Conservation (phyloP, 64 coral and sea anemone genomes). For the Actinia equina region DNA sequence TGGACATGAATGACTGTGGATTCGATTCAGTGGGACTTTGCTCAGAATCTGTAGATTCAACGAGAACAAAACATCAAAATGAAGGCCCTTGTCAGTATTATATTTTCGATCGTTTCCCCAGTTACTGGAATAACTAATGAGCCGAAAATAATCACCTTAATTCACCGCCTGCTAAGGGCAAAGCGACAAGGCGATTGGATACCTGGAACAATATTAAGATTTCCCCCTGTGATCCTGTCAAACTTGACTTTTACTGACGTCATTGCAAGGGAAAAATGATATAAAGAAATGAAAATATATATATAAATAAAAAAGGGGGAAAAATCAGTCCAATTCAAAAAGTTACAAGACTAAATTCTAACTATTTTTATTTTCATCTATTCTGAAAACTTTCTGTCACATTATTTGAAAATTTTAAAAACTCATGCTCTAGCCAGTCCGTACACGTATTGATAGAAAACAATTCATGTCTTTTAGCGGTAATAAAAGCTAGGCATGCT, state of each 20-base stretch:
- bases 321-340: background rate
- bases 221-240: constrained; percentile 14
- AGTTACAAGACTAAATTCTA: too few relatives aligned
- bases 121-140: constrained; percentile 70
- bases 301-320: background rate
- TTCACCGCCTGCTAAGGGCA: constrained; percentile 36
- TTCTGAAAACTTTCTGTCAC: background rate
- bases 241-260: constrained; percentile 10
- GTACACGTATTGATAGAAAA: background rate
- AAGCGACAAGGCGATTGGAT: constrained; percentile 30
- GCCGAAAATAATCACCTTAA: constrained; percentile 54
- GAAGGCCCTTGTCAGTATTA: constrained; percentile 26
- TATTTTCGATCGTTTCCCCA: constrained; percentile 35
- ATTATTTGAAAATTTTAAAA: too few relatives aligned
- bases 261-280: background rate
- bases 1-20: background rate
- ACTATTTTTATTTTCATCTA: background rate
- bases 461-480: background rate
- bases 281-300: background rate
- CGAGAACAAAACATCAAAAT: constrained; percentile 40
- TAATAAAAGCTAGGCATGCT: background rate
- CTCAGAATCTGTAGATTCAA: constrained; percentile 5
- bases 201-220: constrained; percentile 17
- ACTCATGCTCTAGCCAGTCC: background rate
- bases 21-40: background rate